These are phyloP conservation scores for Oreamnos americanus DNA, from an alignment of 2,113 vertebrate species.

Conservation along the genomic window DNA sequence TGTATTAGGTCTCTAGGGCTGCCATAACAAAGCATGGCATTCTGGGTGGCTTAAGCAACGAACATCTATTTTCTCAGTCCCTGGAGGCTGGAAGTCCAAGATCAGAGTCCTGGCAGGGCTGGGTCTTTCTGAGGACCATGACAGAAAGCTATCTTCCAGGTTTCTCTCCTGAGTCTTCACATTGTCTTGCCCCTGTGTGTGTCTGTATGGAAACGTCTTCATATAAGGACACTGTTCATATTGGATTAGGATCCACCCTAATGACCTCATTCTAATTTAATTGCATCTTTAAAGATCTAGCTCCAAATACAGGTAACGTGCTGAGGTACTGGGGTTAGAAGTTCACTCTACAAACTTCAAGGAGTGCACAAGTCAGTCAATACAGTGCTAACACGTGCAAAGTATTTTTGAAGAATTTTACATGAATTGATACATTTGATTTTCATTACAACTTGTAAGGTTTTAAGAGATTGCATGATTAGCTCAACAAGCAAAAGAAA, in stretches of 20 bases:
- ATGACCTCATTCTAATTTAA: background rate
- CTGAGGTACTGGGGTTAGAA: background rate
- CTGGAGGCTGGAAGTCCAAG: background rate
- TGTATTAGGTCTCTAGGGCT: background rate
- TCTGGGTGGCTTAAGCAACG: background rate
- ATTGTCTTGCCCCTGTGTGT: background rate
- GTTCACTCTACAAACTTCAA: background rate
- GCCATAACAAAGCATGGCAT: background rate
- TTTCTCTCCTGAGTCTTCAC: background rate
- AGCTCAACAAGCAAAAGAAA: background rate
- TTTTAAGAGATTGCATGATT: background rate
- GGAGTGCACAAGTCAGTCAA: rapidly evolving
- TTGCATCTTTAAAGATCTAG: background rate
- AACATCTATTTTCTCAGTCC: background rate
- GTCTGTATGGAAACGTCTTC: background rate
- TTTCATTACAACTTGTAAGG: background rate
- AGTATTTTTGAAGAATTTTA: background rate
- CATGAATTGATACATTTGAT: background rate
- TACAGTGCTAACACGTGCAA: background rate
- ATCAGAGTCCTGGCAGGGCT: rapidly evolving
- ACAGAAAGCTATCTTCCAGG: background rate
- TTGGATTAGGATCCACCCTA: background rate
- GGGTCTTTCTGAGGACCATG: background rate
- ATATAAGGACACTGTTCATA: background rate
- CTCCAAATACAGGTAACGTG: background rate